Evolutionary conservation across 1,140 invertebrate genomes (phyloP), one percentile per base, ranked within the genome.

Genomic region (Heliothis virescens): DNA sequence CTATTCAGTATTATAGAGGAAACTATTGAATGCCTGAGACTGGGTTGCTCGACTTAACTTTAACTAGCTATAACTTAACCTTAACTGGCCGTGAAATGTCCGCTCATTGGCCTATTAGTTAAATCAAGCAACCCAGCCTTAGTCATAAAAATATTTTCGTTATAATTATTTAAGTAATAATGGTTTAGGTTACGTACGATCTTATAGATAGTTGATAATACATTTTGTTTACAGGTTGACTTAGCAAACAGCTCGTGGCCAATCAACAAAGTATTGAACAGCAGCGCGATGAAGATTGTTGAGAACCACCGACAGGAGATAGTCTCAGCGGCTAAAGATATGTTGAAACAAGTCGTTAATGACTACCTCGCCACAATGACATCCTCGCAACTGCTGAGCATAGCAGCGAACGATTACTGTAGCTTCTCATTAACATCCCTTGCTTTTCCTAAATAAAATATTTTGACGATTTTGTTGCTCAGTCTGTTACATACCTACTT

Each of bases 161-260:
- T 26, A 26, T 1, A 26, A 26, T 26, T 26, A 26, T 26, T 26
- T 26, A 26, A 26, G 21, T 26, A 26, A 26, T 26, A 26, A 26
- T 26, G 21, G 21, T 26, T 26, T 26, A 26, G 1, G 21, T n/a
- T n/a, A n/a, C n/a, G 21, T 26, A 26, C 21, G 15, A 55, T 65
- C 13, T 34, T 16, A 16, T 15, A 57, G 2, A 29, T 57, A 4
- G 9, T 29, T 41, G 12, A 63, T 47, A 41, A 57, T 63, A 3
- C n/a, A 26, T 47, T 71, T 72, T 26, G 29, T 80, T 52, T 84
- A 52, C 63, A 90, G 89, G 82, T 74, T 52, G 71, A 85, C 59
- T 87, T 90, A 79, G 83, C 85, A 65, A 79, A 85, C n/a, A 87
- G 83, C 76, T 85, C 88, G 7, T 86, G 83, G 83, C 82, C 86